These are phyloP conservation scores for Sylvietta virens DNA, from an alignment of 2,113 vertebrate species.

Conservation along the genomic window DNA sequence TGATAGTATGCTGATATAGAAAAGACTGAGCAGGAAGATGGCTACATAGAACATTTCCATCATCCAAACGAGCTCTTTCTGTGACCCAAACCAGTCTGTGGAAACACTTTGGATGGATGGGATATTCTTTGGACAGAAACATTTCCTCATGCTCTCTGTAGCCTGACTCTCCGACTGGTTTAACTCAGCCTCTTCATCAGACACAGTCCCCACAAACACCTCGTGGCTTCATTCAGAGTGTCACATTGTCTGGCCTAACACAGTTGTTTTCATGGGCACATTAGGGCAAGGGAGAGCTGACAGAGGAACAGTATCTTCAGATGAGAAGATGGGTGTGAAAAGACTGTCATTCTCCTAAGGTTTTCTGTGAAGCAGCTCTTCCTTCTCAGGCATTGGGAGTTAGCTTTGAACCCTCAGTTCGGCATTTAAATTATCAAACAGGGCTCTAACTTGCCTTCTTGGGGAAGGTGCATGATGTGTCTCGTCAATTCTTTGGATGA, in stretches of 20 bases:
- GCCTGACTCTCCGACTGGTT: background rate
- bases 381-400: background rate
- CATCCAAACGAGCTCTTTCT: background rate
- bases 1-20: background rate
- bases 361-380: background rate
- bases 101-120: background rate
- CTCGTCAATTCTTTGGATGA: background rate
- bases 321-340: background rate
- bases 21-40: background rate
- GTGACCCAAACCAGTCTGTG: background rate
- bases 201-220: background rate
- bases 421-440: background rate
- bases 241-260: background rate
- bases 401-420: background rate
- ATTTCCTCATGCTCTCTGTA: background rate
- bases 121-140: background rate
- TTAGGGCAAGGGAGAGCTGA: background rate
- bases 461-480: background rate
- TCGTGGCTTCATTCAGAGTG: background rate
- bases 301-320: background rate
- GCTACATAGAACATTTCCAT: background rate
- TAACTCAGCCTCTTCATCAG: background rate
- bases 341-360: background rate
- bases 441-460: background rate
- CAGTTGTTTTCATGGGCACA: background rate